These are phyloP conservation scores for Varroa destructor DNA, from an alignment of 1,140 invertebrate species.

Conservation along the genomic window DNA sequence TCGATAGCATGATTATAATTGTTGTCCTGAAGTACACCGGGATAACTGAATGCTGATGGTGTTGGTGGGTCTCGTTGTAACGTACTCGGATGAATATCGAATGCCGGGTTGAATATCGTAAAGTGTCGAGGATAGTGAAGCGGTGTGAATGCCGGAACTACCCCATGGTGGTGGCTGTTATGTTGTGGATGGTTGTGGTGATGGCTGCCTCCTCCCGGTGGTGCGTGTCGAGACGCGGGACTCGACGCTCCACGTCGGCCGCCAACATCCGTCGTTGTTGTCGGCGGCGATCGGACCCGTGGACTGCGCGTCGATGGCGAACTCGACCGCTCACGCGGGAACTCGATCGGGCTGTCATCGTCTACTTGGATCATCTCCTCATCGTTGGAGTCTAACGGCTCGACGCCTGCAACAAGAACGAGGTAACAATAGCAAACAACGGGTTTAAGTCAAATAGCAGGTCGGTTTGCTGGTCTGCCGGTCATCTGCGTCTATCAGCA, in stretches of 20 bases:
- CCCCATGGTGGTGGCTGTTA: no score
- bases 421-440: no score
- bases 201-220: no score
- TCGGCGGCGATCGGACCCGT: not conserved
- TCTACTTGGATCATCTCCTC: slow-evolving; percentile 11
- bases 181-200: no score
- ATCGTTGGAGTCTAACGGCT: slow-evolving; percentile 19
- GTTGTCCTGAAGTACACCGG: slow-evolving; percentile 2
- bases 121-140: slow-evolving; percentile 22
- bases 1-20: slow-evolving; percentile 12
- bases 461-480: no score
- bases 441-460: no score
- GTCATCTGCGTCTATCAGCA: no score
- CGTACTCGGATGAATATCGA: slow-evolving; percentile 23
- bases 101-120: slow-evolving; percentile 24
- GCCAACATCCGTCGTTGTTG: no score
- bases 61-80: slow-evolving; percentile 10
- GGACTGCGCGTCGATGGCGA: slow-evolving; percentile 6
- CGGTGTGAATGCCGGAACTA: slow-evolving; percentile 14
- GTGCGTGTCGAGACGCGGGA: no score
- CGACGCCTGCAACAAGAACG: slow-evolving; percentile 2
- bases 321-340: not conserved
- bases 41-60: slow-evolving; percentile 12
- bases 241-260: not conserved
- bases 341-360: slow-evolving; percentile 12